Base-by-base conservation (phyloP, 2,113 vertebrate genomes). In the Trinectes maculatus region DNA sequence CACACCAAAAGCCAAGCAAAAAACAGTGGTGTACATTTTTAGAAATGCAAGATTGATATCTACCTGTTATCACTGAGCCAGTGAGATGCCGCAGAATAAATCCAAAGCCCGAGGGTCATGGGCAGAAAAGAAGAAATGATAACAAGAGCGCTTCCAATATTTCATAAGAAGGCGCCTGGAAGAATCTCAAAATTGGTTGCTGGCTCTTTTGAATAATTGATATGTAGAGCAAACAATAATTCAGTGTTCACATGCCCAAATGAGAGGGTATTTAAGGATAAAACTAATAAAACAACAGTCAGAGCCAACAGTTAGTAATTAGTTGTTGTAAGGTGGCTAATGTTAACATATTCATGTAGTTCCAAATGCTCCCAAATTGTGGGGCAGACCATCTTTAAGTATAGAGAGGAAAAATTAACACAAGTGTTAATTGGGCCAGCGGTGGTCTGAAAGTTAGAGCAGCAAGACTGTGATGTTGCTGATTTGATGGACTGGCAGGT, bases 11-110 rank as follows among this genome's bases (percentile, higher is more conserved):
- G 82, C 70, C 52, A 80, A 76, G 58, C 33, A 59, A 59, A 67
- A 16, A 31, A 48, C 36, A 39, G 49, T 40, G 22, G 33, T 36
- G 24, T 55, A 65, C 48, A 56, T 56, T 65, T 71, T 79, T 65
- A 60, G 52, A 74, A 72, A 77, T 29, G 36, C 34, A 18, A 82
- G 89, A 87, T 85, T 80, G 47, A 80, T 80, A 87, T 52, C 49
- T 81, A 33, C 21, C 9, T 66, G 71, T 59, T 48, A 34, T 53
- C 42, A 52, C 13, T 21, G 44, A 0, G 80, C 79, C 88, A 89
- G 68, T 34, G 42, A 85, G 85, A 84, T 83, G 68, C 72, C 82
- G 80, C 75, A 78, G 58, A 69, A 46, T 80, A 70, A 87, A 85
- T 83, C 81, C 56, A 71, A 82, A 63, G 67, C 85, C 87, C 59